Conservation (phyloP, 37 sponge, comb jelly and placozoan species). For the Tethya wilhelma region DNA sequence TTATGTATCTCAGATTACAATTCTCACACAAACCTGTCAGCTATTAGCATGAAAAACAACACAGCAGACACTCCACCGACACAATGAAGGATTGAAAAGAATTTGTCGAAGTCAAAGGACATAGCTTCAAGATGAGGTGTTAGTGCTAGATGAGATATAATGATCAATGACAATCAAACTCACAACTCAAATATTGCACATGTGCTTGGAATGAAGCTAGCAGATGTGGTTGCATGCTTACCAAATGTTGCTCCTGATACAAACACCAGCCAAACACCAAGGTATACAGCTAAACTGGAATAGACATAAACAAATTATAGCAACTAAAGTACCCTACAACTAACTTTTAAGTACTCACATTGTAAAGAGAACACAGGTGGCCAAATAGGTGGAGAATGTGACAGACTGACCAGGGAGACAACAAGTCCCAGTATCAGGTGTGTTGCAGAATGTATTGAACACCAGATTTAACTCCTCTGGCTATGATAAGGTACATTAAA, state of each 20-base stretch:
- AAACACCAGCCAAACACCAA: conserved; percentile 26
- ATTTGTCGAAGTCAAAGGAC: conserved; percentile 22
- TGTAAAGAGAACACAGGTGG: neutral
- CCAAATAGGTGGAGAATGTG: neutral
- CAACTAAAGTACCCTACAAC: neutral
- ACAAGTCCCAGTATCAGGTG: conserved; percentile 7
- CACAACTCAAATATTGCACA: neutral
- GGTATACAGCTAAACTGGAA: conserved; percentile 14
- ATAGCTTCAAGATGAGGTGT: conserved; percentile 33
- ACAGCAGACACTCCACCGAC: conserved; percentile 10
- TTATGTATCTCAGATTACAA: neutral
- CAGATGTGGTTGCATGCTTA: neutral
- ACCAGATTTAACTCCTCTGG: conserved; percentile 2
- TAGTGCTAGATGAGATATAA: neutral
- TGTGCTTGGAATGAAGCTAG: neutral
- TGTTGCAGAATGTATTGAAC: conserved; percentile 22
- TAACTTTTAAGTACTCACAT: conserved; percentile 1
- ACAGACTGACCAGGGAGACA: conserved; percentile 8
- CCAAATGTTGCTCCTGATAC: conserved; percentile 51
- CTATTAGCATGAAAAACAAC: conserved; percentile 22
- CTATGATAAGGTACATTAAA: neutral
- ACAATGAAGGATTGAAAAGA: conserved; percentile 13
- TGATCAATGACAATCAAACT: neutral
- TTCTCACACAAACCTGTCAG: conserved; percentile 10
- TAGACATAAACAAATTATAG: neutral